phyloP scores from a whole-genome alignment of 2,797 vertebrate species.

The Chrysocyon brachyurus region DNA sequence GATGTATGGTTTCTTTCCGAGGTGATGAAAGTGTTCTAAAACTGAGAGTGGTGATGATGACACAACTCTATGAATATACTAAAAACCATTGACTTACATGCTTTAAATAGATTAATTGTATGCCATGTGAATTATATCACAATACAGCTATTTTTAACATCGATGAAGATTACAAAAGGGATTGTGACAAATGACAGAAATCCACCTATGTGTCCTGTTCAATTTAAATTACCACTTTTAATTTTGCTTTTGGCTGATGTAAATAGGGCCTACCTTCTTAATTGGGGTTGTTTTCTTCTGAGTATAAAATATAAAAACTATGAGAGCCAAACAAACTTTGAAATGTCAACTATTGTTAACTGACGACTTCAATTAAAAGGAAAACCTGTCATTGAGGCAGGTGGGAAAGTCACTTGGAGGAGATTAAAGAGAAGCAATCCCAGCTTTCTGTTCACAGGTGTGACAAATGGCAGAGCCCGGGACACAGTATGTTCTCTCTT shows the following conservation, averaged over 20 bases:
- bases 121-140: background rate
- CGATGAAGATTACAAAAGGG: background rate
- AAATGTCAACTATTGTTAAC: slow-evolving; percentile 41
- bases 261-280: background rate
- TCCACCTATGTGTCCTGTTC: background rate
- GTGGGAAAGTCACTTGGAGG: background rate
- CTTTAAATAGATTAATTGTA: background rate
- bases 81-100: background rate
- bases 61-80: background rate
- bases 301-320: slow-evolving; percentile 18
- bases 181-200: slow-evolving; percentile 5
- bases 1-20: background rate
- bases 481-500: background rate
- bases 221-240: slow-evolving; percentile 28
- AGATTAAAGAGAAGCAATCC: background rate
- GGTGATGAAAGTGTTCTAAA: slow-evolving; percentile 18
- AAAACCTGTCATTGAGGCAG: background rate
- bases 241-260: slow-evolving; percentile 31
- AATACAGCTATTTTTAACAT: slow-evolving; percentile 27
- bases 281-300: background rate
- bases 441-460: background rate
- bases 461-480: background rate
- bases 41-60: background rate
- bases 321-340: slow-evolving; percentile 34
- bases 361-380: background rate